These are phyloP conservation scores for Pygocentrus nattereri DNA, from an alignment of 2,797 vertebrate species.

Conservation along the genomic window DNA sequence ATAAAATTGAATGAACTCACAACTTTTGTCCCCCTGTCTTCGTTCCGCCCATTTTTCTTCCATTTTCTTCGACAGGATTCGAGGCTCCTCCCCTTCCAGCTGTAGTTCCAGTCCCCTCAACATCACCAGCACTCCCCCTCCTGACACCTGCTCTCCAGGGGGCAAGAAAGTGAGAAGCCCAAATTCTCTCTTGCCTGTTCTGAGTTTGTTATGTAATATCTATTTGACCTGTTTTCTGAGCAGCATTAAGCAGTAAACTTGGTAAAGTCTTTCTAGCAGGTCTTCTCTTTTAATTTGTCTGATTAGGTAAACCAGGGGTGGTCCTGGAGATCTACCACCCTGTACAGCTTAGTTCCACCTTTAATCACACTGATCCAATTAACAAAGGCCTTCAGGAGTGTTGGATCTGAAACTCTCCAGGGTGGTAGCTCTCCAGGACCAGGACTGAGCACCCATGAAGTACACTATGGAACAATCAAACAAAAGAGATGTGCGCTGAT, in stretches of 20 bases:
- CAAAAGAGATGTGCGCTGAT: no score
- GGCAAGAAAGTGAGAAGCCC: slow-evolving; percentile 89
- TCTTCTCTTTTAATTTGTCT: neutral
- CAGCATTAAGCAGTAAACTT: neutral
- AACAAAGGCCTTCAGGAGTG: no score
- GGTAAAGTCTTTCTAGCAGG: neutral
- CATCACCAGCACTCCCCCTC: slow-evolving; percentile 95
- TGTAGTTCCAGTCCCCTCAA: slow-evolving; percentile 96
- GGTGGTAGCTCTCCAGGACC: no score
- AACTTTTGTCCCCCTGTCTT: no score
- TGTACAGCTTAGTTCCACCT: no score
- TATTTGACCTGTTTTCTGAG: neutral
- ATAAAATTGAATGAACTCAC: neutral
- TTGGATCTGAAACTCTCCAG: no score
- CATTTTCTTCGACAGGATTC: slow-evolving; percentile 81
- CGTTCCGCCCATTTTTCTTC: neutral
- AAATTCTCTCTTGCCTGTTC: neutral
- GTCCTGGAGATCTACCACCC: no score
- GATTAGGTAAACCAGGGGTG: no score
- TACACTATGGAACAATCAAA: no score
- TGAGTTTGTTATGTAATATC: neutral
- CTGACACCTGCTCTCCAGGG: slow-evolving; percentile 92
- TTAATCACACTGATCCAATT: no score
- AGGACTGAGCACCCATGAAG: no score
- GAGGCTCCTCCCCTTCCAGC: slow-evolving; percentile 96